Evolutionary conservation across 2,888 invertebrate genomes (phyloP).

Genomic region (Pollenia angustigena): DNA sequence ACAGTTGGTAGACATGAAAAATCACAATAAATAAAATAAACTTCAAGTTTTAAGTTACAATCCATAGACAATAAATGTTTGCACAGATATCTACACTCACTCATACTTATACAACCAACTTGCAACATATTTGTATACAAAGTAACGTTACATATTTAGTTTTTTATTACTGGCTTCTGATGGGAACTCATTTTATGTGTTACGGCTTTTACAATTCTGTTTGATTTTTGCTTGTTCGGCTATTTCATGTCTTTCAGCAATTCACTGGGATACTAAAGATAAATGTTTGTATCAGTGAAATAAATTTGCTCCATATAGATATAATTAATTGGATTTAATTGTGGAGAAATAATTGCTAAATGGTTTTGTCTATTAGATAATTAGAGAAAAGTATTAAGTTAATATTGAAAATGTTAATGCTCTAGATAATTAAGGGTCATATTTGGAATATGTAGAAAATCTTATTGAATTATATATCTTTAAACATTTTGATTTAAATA

Average conservation of each 20-base stretch:
- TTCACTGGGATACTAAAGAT: not conserved
- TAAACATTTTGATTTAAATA: too few relatives aligned
- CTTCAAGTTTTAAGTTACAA: constrained; percentile 15
- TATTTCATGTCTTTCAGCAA: not conserved
- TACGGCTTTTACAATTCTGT: not conserved
- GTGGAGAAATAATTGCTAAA: not conserved
- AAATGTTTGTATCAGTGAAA: not conserved
- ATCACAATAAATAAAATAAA: constrained; percentile 37
- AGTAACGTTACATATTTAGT: constrained; percentile 9
- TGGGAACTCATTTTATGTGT: not conserved
- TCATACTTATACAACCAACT: too few relatives aligned
- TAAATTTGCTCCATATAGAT: not conserved
- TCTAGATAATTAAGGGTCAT: too few relatives aligned
- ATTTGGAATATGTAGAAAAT: too few relatives aligned
- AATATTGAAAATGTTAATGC: not conserved
- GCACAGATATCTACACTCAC: not conserved
- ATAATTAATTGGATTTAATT: constrained; percentile 5
- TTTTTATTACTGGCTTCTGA: constrained; percentile 36
- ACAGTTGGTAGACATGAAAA: constrained; percentile 54
- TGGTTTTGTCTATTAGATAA: constrained; percentile 6
- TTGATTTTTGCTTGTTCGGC: not conserved
- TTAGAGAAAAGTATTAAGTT: not conserved
- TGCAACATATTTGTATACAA: not conserved
- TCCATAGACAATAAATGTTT: not conserved
- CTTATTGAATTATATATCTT: too few relatives aligned